These are phyloP conservation scores for Solenodon paradoxus DNA, from an alignment of 2,113 vertebrate species.

Conservation along the genomic window DNA sequence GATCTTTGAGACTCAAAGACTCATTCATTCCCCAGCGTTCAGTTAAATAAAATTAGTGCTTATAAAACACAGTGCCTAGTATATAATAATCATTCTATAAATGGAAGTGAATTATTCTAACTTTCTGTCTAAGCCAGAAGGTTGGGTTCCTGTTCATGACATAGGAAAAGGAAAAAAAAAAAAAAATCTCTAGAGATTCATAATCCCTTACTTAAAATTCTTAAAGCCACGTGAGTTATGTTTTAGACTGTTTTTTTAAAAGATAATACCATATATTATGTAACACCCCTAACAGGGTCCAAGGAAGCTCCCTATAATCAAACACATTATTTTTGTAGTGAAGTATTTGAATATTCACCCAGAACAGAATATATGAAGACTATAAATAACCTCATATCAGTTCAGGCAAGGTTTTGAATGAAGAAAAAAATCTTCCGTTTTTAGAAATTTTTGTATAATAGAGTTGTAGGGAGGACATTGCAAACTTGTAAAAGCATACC, in stretches of 20 bases:
- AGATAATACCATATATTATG: background rate
- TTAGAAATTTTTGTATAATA: background rate
- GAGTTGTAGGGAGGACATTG: background rate
- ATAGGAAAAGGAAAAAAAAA: background rate
- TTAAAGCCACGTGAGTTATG: background rate
- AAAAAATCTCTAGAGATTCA: background rate
- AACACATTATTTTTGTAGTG: background rate
- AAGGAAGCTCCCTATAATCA: background rate
- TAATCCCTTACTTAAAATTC: background rate
- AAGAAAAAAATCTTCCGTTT: conserved; percentile 2
- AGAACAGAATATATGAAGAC: conserved; percentile 9
- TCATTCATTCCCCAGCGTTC: background rate
- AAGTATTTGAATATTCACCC: conserved; percentile 11
- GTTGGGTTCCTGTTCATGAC: conserved; percentile 1
- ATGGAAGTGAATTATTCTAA: conserved; percentile 23
- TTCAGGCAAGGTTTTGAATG: background rate
- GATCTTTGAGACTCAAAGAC: background rate
- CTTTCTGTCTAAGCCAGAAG: background rate
- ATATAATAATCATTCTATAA: background rate
- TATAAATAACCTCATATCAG: background rate
- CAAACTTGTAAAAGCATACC: background rate
- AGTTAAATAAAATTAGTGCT: background rate
- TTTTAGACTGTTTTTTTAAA: background rate
- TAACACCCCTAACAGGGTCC: background rate
- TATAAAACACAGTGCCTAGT: background rate